These are phyloP conservation scores for Calephelis virginiensis DNA, from an alignment of 1,140 invertebrate genomes.

Conservation along the genomic window DNA sequence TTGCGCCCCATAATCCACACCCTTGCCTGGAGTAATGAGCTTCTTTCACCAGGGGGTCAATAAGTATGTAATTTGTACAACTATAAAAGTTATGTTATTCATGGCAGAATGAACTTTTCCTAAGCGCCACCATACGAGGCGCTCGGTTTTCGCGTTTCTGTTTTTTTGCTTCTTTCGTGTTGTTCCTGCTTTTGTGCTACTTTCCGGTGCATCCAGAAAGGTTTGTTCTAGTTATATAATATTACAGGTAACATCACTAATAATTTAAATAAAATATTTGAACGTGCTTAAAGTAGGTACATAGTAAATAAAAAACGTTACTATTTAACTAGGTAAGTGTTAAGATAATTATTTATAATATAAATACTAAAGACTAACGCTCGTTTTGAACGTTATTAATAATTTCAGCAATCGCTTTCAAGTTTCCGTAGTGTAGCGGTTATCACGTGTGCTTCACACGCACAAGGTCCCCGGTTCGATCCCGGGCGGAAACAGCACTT, in stretches of 20 bases:
- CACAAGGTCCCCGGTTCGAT: slow-evolving; percentile 91
- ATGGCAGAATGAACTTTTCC: slow-evolving; percentile 22
- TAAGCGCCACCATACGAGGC: slow-evolving; percentile 39
- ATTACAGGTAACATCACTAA: not conserved
- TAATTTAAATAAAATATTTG: no score
- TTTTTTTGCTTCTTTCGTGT: slow-evolving; percentile 32
- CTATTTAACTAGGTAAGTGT: no score
- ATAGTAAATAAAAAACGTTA: no score
- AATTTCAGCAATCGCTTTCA: slow-evolving; percentile 1
- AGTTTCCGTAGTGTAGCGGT: slow-evolving; percentile 79
- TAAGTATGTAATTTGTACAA: slow-evolving; percentile 52
- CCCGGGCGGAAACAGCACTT: slow-evolving; percentile 87
- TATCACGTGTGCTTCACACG: slow-evolving; percentile 79
- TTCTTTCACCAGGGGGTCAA: slow-evolving; percentile 70
- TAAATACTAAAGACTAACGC: no score
- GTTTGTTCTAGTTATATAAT: slow-evolving; percentile 41
- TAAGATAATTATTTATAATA: no score
- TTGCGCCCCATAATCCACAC: slow-evolving; percentile 62
- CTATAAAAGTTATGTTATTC: slow-evolving; percentile 54
- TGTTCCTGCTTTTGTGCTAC: slow-evolving; percentile 12
- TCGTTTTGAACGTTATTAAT: not conserved
- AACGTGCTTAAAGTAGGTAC: no score
- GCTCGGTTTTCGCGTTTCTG: slow-evolving; percentile 33
- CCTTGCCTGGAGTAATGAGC: slow-evolving; percentile 62
- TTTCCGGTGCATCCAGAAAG: slow-evolving; percentile 35